phyloP scores from a whole-genome alignment of 2,888 invertebrate genomes.

The Himalopsyche japonica region DNA sequence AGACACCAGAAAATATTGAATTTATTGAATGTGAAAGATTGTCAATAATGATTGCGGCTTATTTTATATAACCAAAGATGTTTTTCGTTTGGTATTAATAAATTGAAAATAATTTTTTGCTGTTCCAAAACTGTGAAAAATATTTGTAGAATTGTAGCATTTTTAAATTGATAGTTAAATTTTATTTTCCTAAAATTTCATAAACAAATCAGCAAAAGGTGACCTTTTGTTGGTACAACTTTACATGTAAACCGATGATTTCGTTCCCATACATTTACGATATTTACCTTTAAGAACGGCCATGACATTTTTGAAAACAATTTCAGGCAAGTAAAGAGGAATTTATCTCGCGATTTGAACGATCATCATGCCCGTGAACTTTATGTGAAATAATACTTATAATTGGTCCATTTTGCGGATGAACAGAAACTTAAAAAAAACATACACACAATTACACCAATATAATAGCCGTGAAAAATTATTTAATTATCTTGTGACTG shows the following conservation, averaged over 20 bases:
- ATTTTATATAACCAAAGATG: too few species aligned
- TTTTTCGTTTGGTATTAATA: too few species aligned
- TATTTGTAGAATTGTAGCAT: neutral
- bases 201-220: neutral
- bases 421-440: neutral
- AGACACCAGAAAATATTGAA: too few species aligned
- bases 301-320: conserved; percentile 23
- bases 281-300: conserved; percentile 4
- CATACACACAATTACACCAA: neutral
- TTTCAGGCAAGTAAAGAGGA: conserved; percentile 4
- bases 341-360: neutral
- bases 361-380: conserved; percentile 3
- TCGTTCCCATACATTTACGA: neutral
- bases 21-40: too few species aligned
- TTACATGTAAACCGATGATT: neutral
- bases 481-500: neutral
- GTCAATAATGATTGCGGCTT: too few species aligned
- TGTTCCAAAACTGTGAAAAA: too few species aligned
- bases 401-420: neutral
- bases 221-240: neutral
- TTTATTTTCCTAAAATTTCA: neutral
- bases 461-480: neutral
- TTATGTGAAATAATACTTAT: neutral
- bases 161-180: neutral
- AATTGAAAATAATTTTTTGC: too few species aligned